Evolutionary conservation across 2,888 invertebrate species (phyloP).

Genomic region (Danaus chrysippus): DNA sequence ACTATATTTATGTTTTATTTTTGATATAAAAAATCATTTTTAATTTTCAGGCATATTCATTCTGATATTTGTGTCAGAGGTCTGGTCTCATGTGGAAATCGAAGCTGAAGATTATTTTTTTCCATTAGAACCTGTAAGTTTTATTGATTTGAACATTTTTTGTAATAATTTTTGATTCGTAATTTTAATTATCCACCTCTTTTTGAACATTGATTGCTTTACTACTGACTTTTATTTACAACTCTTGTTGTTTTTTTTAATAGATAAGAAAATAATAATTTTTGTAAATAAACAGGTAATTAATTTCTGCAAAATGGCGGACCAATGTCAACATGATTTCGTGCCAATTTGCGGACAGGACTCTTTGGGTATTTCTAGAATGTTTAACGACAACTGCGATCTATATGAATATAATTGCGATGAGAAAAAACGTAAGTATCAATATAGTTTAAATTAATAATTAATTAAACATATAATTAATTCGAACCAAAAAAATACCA

Average conservation of each 20-base stretch:
- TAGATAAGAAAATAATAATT: too few relatives aligned
- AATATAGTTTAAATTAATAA: neutral
- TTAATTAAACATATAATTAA: neutral
- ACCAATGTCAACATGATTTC: slow-evolving; percentile 69
- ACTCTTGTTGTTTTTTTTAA: too few relatives aligned
- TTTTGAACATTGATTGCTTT: slow-evolving; percentile 12
- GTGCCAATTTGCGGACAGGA: slow-evolving; percentile 69
- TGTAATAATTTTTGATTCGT: neutral
- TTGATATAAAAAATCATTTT: too few relatives aligned
- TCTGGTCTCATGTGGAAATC: slow-evolving; percentile 66
- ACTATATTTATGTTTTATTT: too few relatives aligned
- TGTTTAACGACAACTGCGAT: slow-evolving; percentile 70
- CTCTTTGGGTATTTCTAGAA: slow-evolving; percentile 63
- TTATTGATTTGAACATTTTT: neutral
- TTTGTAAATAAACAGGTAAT: slow-evolving; percentile 47
- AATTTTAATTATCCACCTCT: neutral
- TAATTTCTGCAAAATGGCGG: slow-evolving; percentile 70
- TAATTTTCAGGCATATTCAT: slow-evolving; percentile 53
- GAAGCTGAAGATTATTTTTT: slow-evolving; percentile 74
- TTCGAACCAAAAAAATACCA: neutral
- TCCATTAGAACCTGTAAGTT: slow-evolving; percentile 63
- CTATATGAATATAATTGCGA: slow-evolving; percentile 71
- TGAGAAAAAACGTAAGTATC: slow-evolving; percentile 65
- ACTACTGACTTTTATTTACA: too few relatives aligned
- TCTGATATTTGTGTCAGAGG: slow-evolving; percentile 49